Base-by-base conservation (phyloP, 2,888 invertebrate species). In the Yponomeuta plumbellus region DNA sequence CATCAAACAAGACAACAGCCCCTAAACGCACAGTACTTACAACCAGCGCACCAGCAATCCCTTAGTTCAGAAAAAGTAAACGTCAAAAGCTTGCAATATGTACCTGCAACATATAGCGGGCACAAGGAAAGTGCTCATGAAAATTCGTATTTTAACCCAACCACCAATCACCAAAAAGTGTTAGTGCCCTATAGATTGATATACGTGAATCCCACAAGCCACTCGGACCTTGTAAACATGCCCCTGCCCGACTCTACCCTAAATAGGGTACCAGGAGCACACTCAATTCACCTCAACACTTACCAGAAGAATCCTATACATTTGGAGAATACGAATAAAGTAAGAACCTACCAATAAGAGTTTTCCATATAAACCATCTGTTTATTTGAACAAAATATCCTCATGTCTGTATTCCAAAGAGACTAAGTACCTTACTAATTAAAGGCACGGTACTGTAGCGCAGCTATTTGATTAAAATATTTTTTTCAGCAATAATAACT, bases 261-360 rank as follows among this genome's bases (percentile, higher is more conserved):
- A 65, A 71, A 67, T 63, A 68, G 68, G 59, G 69, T 72, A 72
- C 76, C 78, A 21, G 77, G 78, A 40, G 22, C 66, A 44, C 34
- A 44, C 65, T 39, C 3, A 11, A 10, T 65, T 57, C 40, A 56
- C 22, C 11, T 52, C 1, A 52, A 52, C 17, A 17, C 44, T 5
- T 52, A 52, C 17, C 44, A 52, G 17, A 52, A 52, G 44, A 52
- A 52, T 17, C 13, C 17, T 17, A 5, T 52, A 17, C 17, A 52
- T 13, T 17, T 17, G 17, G 44, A 52, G 17, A 52, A 52, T 52
- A 17, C 44, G 17, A 52, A 52, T 17, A 52, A 52, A 13, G 44
- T 52, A 52, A 52, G 44, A 17, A 17, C 13, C 17, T 52, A 17
- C 13, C 17, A 13, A 2, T 17, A 3, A 13, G 13, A 52, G 2